These are phyloP conservation scores for Danionella cerebrum DNA, from an alignment of 2,113 vertebrate species.

Conservation along the genomic window DNA sequence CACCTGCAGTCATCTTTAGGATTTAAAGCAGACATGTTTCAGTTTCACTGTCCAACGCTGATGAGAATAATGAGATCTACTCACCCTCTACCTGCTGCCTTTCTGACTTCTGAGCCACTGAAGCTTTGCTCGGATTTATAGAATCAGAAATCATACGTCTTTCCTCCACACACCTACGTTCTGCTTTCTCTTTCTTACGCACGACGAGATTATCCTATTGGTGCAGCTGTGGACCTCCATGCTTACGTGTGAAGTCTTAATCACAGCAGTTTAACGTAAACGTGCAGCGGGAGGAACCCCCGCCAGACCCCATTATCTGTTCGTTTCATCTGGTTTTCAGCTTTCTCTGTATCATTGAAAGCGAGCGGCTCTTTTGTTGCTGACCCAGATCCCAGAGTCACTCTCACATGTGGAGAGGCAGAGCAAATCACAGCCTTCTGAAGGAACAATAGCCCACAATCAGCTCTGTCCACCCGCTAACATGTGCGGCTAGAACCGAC, in stretches of 20 bases:
- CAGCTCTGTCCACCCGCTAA: too few relatives aligned
- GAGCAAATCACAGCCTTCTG: background rate
- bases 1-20: too few relatives aligned
- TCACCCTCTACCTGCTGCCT: too few relatives aligned
- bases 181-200: constrained; percentile 38
- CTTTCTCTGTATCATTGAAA: constrained; percentile 54
- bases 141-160: constrained; percentile 52
- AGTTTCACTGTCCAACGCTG: too few relatives aligned
- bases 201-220: constrained; percentile 44
- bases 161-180: constrained; percentile 43
- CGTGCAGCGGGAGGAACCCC: constrained; percentile 53
- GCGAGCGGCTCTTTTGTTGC: constrained; percentile 60
- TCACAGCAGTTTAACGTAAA: constrained; percentile 48
- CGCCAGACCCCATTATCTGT: constrained; percentile 52
- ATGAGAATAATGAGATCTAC: too few relatives aligned
- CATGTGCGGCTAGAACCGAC: too few relatives aligned
- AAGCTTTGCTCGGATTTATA: constrained; percentile 58
- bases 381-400: constrained; percentile 63
- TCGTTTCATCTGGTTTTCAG: constrained; percentile 54
- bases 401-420: constrained; percentile 49
- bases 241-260: constrained; percentile 36
- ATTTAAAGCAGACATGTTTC: too few relatives aligned
- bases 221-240: constrained; percentile 17
- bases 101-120: too few relatives aligned
- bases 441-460: background rate